These are phyloP conservation scores for Podarcis raffonei DNA, from an alignment of 2,113 vertebrate species.

Conservation along the genomic window DNA sequence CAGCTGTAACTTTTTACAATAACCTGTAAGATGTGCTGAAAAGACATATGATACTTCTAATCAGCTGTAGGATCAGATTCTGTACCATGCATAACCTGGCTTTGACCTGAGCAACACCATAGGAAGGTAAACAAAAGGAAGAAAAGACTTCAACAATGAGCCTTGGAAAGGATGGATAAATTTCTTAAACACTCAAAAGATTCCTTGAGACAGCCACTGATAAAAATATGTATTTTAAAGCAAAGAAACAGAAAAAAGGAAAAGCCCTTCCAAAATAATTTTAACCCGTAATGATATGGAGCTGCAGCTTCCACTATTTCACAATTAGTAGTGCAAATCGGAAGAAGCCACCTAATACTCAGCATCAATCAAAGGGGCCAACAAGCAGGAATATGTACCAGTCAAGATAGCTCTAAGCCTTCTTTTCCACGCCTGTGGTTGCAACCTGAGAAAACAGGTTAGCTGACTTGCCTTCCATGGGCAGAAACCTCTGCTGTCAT, in stretches of 20 bases:
- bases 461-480: not conserved
- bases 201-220: not conserved
- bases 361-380: not conserved
- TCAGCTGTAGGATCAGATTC: not conserved
- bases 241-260: not conserved
- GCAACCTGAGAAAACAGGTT: not conserved
- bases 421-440: not conserved
- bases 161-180: conserved; percentile 4
- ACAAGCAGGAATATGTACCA: not conserved
- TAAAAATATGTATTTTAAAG: not conserved
- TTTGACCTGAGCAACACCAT: not conserved
- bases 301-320: not conserved
- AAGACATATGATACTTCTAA: not conserved
- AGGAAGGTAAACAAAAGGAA: not conserved
- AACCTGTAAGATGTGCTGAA: no score
- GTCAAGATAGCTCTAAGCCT: not conserved
- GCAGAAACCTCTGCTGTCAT: not conserved
- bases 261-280: not conserved
- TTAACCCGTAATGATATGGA: not conserved
- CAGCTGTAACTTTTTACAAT: not conserved
- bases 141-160: not conserved
- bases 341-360: not conserved
- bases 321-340: not conserved
- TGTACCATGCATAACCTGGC: not conserved
- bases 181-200: not conserved